Evolutionary conservation across 1,140 invertebrate species (phyloP).

Genomic region (Temnothorax nylanderi): DNA sequence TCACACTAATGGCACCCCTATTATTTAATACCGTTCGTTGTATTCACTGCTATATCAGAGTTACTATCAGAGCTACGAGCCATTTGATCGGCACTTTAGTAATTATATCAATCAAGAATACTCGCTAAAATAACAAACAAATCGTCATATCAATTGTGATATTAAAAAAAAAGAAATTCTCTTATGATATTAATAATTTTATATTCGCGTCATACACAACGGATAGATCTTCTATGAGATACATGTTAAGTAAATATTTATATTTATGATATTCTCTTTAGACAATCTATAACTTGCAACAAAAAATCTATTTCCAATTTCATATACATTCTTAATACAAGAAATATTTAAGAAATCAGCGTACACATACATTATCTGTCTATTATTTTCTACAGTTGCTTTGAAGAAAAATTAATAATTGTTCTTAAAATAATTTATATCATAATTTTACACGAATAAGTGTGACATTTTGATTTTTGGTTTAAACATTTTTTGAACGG

Average conservation of each 20-base stretch:
- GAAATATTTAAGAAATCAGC: not conserved
- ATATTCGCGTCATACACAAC: not conserved
- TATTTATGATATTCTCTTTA: not conserved
- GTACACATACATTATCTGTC: not conserved
- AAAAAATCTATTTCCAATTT: not conserved
- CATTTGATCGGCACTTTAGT: not conserved
- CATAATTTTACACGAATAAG: not conserved
- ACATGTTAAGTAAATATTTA: not conserved
- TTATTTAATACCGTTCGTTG: not conserved
- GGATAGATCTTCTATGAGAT: not conserved
- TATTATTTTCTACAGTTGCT: not conserved
- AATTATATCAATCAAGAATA: slow-evolving; percentile 3
- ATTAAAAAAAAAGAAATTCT: not conserved
- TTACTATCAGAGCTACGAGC: not conserved
- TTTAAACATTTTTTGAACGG: not conserved
- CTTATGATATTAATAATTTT: not conserved
- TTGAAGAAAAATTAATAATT: not conserved
- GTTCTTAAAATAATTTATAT: not conserved
- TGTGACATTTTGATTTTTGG: not conserved
- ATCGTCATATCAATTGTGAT: not conserved
- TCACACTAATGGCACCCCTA: slow-evolving; percentile 1
- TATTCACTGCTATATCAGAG: not conserved
- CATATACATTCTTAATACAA: not conserved
- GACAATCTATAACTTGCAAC: not conserved
- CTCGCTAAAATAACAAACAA: not conserved